A percentile compares a stretch with the other conserved stretches of the same genome.
Evolutionary conservation across 1,140 invertebrate species (phyloP).

Genomic region (Philopotamus ludificatus): DNA sequence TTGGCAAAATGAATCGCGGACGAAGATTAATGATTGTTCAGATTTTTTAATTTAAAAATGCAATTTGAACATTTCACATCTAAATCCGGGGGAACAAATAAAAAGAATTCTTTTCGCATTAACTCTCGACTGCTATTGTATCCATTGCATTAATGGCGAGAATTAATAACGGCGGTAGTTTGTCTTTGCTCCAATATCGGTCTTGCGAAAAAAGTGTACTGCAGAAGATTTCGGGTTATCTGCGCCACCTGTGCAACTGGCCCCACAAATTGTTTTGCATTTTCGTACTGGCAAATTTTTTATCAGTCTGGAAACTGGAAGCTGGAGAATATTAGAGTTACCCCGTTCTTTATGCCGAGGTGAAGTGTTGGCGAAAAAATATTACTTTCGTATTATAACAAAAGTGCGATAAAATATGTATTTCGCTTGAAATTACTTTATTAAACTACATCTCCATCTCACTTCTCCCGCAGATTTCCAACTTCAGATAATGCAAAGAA

Average conservation of each 20-base stretch:
- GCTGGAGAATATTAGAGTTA: conserved; percentile 8
- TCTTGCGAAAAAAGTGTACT: background rate
- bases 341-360: conserved; percentile 6
- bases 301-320: conserved; percentile 17
- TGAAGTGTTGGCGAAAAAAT: background rate
- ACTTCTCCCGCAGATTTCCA: too few species aligned
- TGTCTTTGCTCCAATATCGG: conserved; percentile 9
- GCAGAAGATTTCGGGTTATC: conserved; percentile 3
- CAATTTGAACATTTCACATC: too few species aligned
- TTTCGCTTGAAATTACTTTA: too few species aligned
- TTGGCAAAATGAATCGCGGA: too few species aligned
- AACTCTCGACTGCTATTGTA: background rate
- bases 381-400: too few species aligned
- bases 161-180: background rate
- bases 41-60: too few species aligned
- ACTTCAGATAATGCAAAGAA: too few species aligned
- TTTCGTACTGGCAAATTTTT: conserved; percentile 13
- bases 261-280: conserved; percentile 24
- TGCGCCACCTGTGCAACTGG: conserved; percentile 8
- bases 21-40: too few species aligned
- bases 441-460: too few species aligned
- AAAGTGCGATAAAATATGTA: too few species aligned
- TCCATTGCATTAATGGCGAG: background rate
- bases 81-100: too few species aligned
- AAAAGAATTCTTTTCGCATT: too few species aligned